Base-by-base conservation (phyloP, 2,888 invertebrate species). In the Steinernema scapterisci region DNA sequence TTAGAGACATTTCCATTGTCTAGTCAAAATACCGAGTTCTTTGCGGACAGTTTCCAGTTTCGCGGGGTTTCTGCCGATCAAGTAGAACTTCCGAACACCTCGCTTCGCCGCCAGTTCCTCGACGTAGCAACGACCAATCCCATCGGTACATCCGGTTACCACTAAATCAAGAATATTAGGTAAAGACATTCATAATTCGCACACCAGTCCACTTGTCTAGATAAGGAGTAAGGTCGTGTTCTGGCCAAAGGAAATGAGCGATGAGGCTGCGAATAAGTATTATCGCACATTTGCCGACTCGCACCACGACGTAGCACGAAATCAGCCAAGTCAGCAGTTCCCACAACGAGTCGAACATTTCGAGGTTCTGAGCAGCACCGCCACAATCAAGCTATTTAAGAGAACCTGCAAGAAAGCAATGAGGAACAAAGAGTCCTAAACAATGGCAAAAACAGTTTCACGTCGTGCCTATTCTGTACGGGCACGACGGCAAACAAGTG, bases 61-160 rank as follows among this genome's bases (percentile, higher is more conserved):
- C 2, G 76, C 56, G 16, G 77, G 73, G 71, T 84, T 86, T 63
- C 86, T 71, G 16, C 84, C 86, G 52, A 86, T 81, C 56, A 86
- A 74, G 73, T 76, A 85, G 71, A 85, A 85, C 63, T 85, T 85
- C 54, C 79, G 75, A 45, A 86, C 74, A 3, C 86, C 86, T 63
- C 86, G 71, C 5, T 81, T 75, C 45, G 75, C 75, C n/a, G 83
- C 83, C 25, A 86, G 73, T 63, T 86, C 86, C 31, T 81, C 80
- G 19, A 83, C 77, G 73, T 86, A 86, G 6, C 86, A 86, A 31
- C 78, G 77, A n/a, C 86, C 86, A 51, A 87, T 86, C 13, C 86
- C 86, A 76, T 86, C 86, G 2, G 86, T 86, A 44, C 83, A 84
- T 43, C 86, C 86, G 0, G 86, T 86, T 7, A 85, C 80, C 27